Percentiles rank a stretch among this genome's conserved stretches.
These are phyloP conservation scores for Atrina japonica DNA, from an alignment of 2,888 invertebrate genomes.

Conservation along the genomic window DNA sequence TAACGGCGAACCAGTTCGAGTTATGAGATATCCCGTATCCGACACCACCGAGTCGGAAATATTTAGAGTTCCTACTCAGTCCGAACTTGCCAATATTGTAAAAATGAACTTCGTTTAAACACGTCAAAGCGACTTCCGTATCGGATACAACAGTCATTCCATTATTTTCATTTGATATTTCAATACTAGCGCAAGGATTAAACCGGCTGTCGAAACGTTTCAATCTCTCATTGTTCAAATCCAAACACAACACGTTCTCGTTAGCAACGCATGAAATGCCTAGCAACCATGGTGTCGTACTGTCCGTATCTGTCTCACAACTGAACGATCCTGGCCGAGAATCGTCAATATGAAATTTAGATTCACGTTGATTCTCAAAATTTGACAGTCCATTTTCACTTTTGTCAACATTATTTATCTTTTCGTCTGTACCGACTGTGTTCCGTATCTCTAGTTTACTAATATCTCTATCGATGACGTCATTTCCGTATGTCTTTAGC, in stretches of 20 bases:
- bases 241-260: conserved; percentile 25
- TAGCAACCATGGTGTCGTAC: conserved; percentile 29
- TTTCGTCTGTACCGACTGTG: too few species aligned
- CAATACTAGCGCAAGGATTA: conserved; percentile 13
- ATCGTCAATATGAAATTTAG: too few species aligned
- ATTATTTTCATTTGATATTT: conserved; percentile 20
- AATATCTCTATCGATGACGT: too few species aligned
- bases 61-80: conserved; percentile 29
- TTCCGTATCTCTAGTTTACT: too few species aligned
- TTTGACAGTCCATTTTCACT: too few species aligned
- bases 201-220: conserved; percentile 33
- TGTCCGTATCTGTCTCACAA: conserved; percentile 22
- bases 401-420: too few species aligned
- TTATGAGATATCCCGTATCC: conserved; percentile 29
- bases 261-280: conserved; percentile 23
- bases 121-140: conserved; percentile 34
- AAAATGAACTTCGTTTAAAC: conserved; percentile 39
- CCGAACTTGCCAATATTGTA: conserved; percentile 37
- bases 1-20: conserved; percentile 23
- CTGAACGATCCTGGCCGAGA: not conserved
- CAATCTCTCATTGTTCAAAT: conserved; percentile 29
- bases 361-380: too few species aligned
- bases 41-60: conserved; percentile 26
- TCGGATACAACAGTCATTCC: conserved; percentile 24
- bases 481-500: too few species aligned